A percentile compares a stretch with the other conserved stretches of the same genome.
Evolutionary conservation across 2,797 vertebrate species (phyloP).

Genomic region (Siniperca undulata): DNA sequence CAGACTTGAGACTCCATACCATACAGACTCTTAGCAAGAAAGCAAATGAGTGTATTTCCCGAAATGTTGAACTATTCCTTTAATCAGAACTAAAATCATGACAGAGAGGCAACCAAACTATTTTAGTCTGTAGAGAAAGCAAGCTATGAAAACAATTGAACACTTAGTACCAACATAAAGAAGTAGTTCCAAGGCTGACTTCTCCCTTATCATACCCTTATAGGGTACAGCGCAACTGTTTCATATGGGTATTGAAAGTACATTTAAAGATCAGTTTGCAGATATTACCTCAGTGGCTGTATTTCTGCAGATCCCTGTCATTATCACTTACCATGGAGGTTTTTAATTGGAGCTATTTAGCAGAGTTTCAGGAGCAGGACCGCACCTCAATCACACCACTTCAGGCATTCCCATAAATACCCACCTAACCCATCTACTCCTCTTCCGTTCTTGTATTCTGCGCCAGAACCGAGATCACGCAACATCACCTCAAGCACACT

Average conservation of each 20-base stretch:
- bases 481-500: too few species aligned
- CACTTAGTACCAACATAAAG: background rate
- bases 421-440: too few species aligned
- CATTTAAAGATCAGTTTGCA: conserved; percentile 36
- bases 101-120: background rate
- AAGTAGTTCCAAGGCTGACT: background rate
- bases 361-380: too few species aligned
- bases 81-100: background rate
- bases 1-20: too few species aligned
- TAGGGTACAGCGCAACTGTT: conserved; percentile 5
- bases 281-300: conserved; percentile 13
- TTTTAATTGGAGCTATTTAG: background rate
- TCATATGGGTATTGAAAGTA: background rate
- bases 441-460: too few species aligned
- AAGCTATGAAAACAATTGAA: background rate
- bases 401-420: too few species aligned
- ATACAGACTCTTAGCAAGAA: background rate
- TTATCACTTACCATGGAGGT: conserved; percentile 2
- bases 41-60: background rate
- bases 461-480: too few species aligned
- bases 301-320: conserved; percentile 8
- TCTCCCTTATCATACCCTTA: background rate
- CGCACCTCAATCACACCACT: too few species aligned
- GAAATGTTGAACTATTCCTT: too few species aligned
- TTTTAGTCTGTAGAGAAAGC: background rate